Evolutionary conservation across 2,888 invertebrate species (phyloP), one percentile per base, ranked within the genome.

Genomic region (Drosophila emarginata): DNA sequence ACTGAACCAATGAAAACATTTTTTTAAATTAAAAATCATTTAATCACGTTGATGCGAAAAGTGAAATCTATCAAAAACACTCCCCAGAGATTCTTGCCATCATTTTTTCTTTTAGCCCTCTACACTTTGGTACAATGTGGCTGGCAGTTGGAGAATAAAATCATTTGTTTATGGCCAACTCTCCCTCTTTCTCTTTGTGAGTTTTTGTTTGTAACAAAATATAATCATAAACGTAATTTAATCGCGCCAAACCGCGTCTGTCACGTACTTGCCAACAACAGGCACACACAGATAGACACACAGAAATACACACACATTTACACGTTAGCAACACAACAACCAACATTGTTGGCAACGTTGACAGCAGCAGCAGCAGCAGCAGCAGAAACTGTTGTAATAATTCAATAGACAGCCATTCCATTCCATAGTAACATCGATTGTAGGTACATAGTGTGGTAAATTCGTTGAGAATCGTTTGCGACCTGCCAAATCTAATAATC

Each of bases 151-250:
- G 23, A 59, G 50, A 53, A 59, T 52, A 53, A 40, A 36, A 36
- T 61, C 60, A 63, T 64, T 77, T 85, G 85, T 85, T 84, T 84
- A 81, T 80, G 82, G 56, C 63, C 57, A 14, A 23, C 18, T 58
- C 23, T 37, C 39, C 12, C 37, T 39, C 12, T 2, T 9, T 58
- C 21, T 28, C 15, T 51, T 1, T 66, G 71, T 52, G 72, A 70
- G 53, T 65, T 72, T 87, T 78, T 85, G 74, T 77, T 80, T 88
- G 84, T 79, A 80, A 74, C 88, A 80, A 84, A 84, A 84, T 84
- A 84, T 86, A 84, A 84, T 88, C 88, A 86, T 86, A 84, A 88
- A 83, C 87, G 88, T 86, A 84, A 88, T 84, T 84, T 84, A 84
- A 84, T 86, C 87, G 87, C 80, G 81, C 77, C 88, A 88, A 88